Percentiles rank a stretch among this genome's conserved stretches.
Evolutionary conservation across 2,888 invertebrate genomes (phyloP).

Genomic region (Alentia gelatinosa): DNA sequence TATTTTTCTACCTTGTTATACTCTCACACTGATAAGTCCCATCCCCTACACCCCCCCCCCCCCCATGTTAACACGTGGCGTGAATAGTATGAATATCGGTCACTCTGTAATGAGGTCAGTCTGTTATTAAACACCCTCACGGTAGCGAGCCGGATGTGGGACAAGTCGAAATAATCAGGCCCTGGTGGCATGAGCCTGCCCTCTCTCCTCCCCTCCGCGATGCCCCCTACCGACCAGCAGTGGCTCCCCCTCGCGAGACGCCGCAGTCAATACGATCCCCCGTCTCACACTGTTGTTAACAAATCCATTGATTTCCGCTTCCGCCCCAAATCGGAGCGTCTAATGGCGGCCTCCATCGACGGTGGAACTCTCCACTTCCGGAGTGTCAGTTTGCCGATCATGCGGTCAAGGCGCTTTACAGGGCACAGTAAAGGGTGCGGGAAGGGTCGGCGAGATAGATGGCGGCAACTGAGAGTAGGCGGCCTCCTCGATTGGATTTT

Average conservation of each 20-base stretch:
- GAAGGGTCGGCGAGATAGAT: neutral
- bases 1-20: too few relatives aligned
- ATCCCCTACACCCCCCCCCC: too few relatives aligned
- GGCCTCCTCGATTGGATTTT: neutral
- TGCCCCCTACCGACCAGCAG: neutral
- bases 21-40: too few relatives aligned
- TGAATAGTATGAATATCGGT: neutral
- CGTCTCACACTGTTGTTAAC: slow-evolving; percentile 28
- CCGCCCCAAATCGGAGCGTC: neutral
- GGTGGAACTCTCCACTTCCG: slow-evolving; percentile 19
- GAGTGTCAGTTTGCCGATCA: neutral
- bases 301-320: slow-evolving; percentile 30
- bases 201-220: neutral
- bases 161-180: neutral
- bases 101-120: neutral
- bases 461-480: neutral
- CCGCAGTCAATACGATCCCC: neutral
- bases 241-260: neutral
- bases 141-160: neutral
- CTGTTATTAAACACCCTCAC: neutral
- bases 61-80: too few relatives aligned
- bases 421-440: neutral
- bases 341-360: neutral
- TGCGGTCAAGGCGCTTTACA: neutral
- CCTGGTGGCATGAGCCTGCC: neutral